Percentiles rank a stretch among this genome's conserved stretches.
phyloP scores from a whole-genome alignment of 2,888 invertebrate genomes.

The Piscicola geometra region DNA sequence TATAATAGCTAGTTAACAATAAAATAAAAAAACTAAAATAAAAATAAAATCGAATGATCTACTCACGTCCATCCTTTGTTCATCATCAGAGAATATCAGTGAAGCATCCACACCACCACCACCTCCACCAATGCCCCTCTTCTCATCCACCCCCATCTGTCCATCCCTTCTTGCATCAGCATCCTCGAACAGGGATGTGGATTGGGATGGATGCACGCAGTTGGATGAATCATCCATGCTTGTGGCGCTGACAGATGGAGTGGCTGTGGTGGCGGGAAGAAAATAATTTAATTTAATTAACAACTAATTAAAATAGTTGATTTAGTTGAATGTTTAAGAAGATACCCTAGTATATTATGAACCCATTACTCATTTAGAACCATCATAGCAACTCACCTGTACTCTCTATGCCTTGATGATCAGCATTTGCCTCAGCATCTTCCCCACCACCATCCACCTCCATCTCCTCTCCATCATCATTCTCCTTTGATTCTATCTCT shows the following conservation, averaged over 20 bases:
- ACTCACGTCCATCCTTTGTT: conserved; percentile 33
- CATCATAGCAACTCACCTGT: too few relatives aligned
- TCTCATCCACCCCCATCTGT: conserved; percentile 1
- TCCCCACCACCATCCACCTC: neutral
- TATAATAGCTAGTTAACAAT: too few relatives aligned
- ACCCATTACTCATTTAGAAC: neutral
- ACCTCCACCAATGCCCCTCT: neutral
- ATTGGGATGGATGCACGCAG: neutral
- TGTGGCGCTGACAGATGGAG: neutral
- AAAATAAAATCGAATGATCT: neutral
- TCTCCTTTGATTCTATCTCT: too few relatives aligned
- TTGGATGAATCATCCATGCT: neutral
- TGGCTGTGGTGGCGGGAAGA: conserved; percentile 18
- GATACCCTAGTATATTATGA: too few relatives aligned
- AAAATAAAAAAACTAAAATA: neutral
- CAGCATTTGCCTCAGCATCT: neutral
- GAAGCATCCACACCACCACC: neutral
- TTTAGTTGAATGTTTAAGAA: too few relatives aligned
- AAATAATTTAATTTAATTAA: too few relatives aligned
- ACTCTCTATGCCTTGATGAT: neutral
- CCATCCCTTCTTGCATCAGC: neutral
- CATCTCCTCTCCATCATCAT: neutral
- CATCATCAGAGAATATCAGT: conserved; percentile 29
- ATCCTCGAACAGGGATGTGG: neutral
- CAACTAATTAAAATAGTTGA: too few relatives aligned